Percentiles rank a stretch among this genome's conserved stretches.
phyloP scores from a whole-genome alignment of 2,797 vertebrate genomes.

The Anabacerthia variegaticeps region DNA sequence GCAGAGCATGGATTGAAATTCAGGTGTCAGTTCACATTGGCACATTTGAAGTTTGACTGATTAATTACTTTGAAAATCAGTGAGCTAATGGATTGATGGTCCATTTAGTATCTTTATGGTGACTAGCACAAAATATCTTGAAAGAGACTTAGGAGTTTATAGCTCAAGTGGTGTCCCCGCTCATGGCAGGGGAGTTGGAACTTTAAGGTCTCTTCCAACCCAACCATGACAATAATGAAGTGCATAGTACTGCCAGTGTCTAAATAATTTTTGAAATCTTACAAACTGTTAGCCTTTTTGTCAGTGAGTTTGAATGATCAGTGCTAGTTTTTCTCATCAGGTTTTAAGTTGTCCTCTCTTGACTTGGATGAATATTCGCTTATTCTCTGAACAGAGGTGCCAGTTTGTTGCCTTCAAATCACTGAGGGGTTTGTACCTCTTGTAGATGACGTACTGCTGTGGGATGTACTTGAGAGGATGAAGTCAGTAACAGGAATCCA shows the following conservation, averaged over 20 bases:
- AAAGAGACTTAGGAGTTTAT: neutral
- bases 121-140: neutral
- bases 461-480: neutral
- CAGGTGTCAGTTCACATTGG: neutral
- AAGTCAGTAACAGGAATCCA: neutral
- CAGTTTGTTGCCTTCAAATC: neutral
- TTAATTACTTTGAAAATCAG: slow-evolving; percentile 30
- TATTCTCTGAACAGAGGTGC: neutral
- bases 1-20: neutral
- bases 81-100: neutral
- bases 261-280: neutral
- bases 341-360: neutral
- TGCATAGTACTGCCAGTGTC: neutral
- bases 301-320: neutral
- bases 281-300: neutral
- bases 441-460: neutral
- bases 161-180: neutral
- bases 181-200: neutral
- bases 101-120: neutral
- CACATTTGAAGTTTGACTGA: neutral
- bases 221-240: neutral
- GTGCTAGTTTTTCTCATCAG: neutral
- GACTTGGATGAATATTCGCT: neutral
- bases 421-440: neutral
- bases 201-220: neutral